These are phyloP conservation scores for Gephyroberyx darwinii DNA, from an alignment of 2,797 vertebrate genomes.

Conservation along the genomic window DNA sequence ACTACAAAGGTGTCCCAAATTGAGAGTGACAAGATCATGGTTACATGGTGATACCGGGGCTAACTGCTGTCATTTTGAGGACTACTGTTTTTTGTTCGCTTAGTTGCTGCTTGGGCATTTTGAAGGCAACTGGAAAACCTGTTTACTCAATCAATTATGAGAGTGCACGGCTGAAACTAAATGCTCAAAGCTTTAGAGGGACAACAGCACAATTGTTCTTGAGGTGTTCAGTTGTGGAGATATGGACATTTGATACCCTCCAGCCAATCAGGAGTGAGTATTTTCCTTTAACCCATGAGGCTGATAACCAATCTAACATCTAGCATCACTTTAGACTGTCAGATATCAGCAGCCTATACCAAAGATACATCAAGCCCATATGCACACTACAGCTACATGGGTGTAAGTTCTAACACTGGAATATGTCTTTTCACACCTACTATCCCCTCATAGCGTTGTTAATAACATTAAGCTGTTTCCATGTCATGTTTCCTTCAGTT, in stretches of 20 bases:
- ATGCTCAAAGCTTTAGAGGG: conserved; percentile 48
- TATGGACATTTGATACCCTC: conserved; percentile 73
- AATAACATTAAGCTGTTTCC: conserved; percentile 54
- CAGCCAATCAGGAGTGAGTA: conserved; percentile 68
- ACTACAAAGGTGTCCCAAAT: neutral
- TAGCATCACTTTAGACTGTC: conserved; percentile 38
- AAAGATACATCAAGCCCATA: conserved; percentile 8
- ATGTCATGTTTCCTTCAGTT: conserved; percentile 53
- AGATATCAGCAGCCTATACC: conserved; percentile 25
- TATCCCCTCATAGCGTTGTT: conserved; percentile 49
- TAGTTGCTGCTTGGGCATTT: conserved; percentile 7
- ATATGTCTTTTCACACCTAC: conserved; percentile 16
- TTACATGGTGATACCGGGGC: neutral
- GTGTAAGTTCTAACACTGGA: neutral
- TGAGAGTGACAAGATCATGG: conserved; percentile 3
- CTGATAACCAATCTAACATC: conserved; percentile 56
- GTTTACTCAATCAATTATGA: conserved; percentile 10
- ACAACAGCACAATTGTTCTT: conserved; percentile 61
- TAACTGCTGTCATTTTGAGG: neutral
- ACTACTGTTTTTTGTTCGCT: conserved; percentile 4
- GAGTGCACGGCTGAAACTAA: conserved; percentile 49
- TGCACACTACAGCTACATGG: too few species aligned
- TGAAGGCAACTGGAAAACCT: conserved; percentile 39
- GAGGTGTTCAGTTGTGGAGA: conserved; percentile 66
- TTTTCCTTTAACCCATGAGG: conserved; percentile 71